Evolutionary conservation across 2,797 vertebrate genomes (phyloP), one percentile per base, ranked within the genome.

Genomic region (Alcedo quadribrachys): DNA sequence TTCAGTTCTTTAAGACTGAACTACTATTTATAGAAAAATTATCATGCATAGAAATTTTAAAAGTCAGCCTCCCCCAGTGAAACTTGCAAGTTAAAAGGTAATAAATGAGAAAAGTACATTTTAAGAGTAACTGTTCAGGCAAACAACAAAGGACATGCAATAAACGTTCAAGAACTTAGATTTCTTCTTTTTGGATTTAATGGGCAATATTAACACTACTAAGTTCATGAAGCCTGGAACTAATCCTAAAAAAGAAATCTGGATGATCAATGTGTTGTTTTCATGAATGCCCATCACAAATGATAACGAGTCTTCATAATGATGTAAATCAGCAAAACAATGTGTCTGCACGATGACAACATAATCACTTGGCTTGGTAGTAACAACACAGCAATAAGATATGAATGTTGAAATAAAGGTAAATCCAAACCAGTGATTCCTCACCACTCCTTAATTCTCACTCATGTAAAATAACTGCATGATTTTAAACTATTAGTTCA

Each of bases 331-430:
- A 75, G 53, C 57, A 82, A 33, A 82, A 33, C 27, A 65, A 21
- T 5, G 74, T 0, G 0, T 21, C 58, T 71, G 45, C 50, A 54
- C 0, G 0, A 77, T 5, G 12, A 78, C 10, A 1, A 62, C 18
- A 17, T 20, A 30, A 62, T 30, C 24, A 28, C 7, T 16, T 10
- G 8, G 10, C 37, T 67, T 65, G 8, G 17, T 3, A 74, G 35
- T 4, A 51, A 51, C 16, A 77, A 77, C 6, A 45, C 6, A 32
- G 32, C 25, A 43, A 17, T 16, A 48, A 58, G 20, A 83, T 89
- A 61, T 1, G 2, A 68, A 62, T 6, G 3, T 6, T 62, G 10
- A 87, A 87, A 70, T 20, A 70, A 45, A 42, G 12, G 8, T 30
- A 87, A 81, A 75, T 21, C 14, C 10, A 28, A 55, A 77, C 12